Percentiles rank a stretch among this genome's conserved stretches.
These are phyloP conservation scores for Priocnemis perturbator DNA, from an alignment of 2,888 invertebrate genomes.

Conservation along the genomic window DNA sequence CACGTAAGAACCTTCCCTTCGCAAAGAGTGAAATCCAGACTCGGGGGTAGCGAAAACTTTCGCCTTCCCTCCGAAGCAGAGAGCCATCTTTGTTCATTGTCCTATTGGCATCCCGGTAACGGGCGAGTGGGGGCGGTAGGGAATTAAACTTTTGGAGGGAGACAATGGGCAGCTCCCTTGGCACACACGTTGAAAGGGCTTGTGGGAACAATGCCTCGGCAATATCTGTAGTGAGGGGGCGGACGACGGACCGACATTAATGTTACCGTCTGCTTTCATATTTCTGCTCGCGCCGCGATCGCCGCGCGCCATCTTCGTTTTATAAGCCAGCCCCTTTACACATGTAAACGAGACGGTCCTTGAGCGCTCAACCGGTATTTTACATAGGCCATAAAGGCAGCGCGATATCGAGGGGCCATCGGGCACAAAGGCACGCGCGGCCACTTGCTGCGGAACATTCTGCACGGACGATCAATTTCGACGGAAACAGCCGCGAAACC, in stretches of 20 bases:
- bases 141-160: slow-evolving; percentile 62
- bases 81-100: slow-evolving; percentile 56
- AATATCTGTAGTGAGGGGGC: slow-evolving; percentile 38
- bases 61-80: slow-evolving; percentile 14
- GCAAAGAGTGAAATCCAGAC: slow-evolving; percentile 30
- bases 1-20: not conserved
- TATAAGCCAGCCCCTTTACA: slow-evolving; percentile 16
- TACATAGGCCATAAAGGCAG: not conserved
- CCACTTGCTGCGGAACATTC: too few species aligned
- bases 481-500: not conserved
- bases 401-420: slow-evolving; percentile 12
- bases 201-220: slow-evolving; percentile 57
- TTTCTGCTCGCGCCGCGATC: slow-evolving; percentile 32
- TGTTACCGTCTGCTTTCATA: slow-evolving; percentile 48
- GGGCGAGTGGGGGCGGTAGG: slow-evolving; percentile 36
- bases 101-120: slow-evolving; percentile 49
- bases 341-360: slow-evolving; percentile 27
- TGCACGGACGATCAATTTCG: too few species aligned
- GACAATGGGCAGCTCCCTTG: slow-evolving; percentile 58
- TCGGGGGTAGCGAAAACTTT: slow-evolving; percentile 49
- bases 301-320: slow-evolving; percentile 21
- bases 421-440: too few species aligned
- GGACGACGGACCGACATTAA: slow-evolving; percentile 36
- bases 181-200: slow-evolving; percentile 52
- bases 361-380: slow-evolving; percentile 9